Conservation (phyloP, 2,113 vertebrate genomes). For the Pelmatolapia mariae region DNA sequence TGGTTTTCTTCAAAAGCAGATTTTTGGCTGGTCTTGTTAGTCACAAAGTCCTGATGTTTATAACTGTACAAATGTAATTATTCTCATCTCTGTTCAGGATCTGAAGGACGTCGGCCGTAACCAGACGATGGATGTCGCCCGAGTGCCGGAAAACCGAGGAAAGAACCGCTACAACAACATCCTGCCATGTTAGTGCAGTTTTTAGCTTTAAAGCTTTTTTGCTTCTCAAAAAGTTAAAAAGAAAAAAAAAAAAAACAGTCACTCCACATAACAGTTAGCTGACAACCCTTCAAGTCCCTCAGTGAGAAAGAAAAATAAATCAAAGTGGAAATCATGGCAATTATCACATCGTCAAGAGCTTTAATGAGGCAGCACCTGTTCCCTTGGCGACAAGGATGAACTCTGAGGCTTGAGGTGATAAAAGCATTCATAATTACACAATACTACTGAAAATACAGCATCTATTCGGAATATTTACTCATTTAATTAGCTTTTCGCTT, state of each 20-base stretch:
- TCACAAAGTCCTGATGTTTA: background rate
- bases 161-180: constrained; percentile 99
- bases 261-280: background rate
- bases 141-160: constrained; percentile 90
- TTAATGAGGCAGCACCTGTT: background rate
- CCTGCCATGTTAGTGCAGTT: constrained; percentile 87
- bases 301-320: background rate
- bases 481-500: background rate
- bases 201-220: background rate
- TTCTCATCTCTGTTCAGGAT: constrained; percentile 68
- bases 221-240: background rate
- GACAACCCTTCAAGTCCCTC: background rate
- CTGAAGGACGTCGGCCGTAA: constrained; percentile 92
- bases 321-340: background rate
- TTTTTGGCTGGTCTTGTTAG: background rate
- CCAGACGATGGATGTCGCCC: constrained; percentile 87
- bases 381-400: background rate
- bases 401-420: background rate
- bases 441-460: background rate
- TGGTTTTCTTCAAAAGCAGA: background rate
- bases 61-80: background rate
- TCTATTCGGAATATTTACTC: background rate
- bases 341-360: background rate
- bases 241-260: background rate
- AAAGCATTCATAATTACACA: background rate